phyloP scores from a whole-genome alignment of 2,888 invertebrate species.

The Drosophila longiperda region DNA sequence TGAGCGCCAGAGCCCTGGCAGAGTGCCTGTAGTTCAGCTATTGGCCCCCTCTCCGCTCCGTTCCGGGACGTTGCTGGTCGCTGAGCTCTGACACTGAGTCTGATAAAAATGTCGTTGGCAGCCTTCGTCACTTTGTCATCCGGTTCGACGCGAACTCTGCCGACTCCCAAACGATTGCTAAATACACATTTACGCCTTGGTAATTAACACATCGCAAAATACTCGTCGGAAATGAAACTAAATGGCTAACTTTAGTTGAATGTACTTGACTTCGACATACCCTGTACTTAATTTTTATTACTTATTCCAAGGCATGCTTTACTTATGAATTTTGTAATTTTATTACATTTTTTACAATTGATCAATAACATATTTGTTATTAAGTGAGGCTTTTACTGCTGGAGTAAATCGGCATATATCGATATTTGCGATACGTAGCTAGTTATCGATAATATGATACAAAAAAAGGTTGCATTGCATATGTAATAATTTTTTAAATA shows the following conservation, averaged over 20 bases:
- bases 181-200: constrained; percentile 38
- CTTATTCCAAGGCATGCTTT: neutral
- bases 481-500: neutral
- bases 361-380: neutral
- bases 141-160: constrained; percentile 25
- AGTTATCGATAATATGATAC: neutral
- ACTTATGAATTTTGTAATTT: neutral
- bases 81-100: constrained; percentile 1
- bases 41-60: constrained; percentile 2
- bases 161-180: constrained; percentile 18
- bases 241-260: neutral
- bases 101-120: constrained; percentile 49
- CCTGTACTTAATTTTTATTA: neutral
- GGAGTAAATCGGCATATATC: neutral
- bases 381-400: neutral
- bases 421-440: neutral
- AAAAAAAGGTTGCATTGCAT: neutral
- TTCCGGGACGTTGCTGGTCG: neutral
- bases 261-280: neutral
- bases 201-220: constrained; percentile 49
- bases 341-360: neutral
- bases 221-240: neutral
- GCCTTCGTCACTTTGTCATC: constrained; percentile 60
- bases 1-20: constrained; percentile 44
- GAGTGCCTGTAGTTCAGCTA: constrained; percentile 37